phyloP scores from a whole-genome alignment of 2,113 vertebrate species.

The Panurus biarmicus region DNA sequence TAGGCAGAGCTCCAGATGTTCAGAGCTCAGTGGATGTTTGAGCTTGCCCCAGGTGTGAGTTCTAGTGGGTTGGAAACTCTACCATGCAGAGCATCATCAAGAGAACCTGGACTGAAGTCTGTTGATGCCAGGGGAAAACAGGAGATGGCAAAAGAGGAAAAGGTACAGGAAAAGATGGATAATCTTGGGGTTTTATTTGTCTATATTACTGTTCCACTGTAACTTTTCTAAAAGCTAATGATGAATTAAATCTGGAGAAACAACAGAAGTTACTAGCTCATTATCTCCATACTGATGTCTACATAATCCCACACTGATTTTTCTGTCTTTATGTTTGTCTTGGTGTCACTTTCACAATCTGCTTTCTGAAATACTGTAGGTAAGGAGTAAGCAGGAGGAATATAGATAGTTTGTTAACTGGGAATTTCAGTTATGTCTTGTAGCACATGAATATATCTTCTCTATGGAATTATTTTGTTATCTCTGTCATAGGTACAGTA shows the following conservation, averaged over 20 bases:
- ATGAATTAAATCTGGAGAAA: neutral
- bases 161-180: slow-evolving; percentile 64
- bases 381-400: neutral
- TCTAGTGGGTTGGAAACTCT: slow-evolving; percentile 61
- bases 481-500: neutral
- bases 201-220: neutral
- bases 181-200: neutral
- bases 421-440: neutral
- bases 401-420: neutral
- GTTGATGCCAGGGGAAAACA: slow-evolving; percentile 80
- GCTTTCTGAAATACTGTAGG: neutral
- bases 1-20: slow-evolving; percentile 91
- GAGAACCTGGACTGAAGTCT: slow-evolving; percentile 66
- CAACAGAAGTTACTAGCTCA: neutral
- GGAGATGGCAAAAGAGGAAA: slow-evolving; percentile 86
- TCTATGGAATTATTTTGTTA: neutral
- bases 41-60: slow-evolving; percentile 81
- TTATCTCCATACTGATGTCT: neutral
- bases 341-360: neutral
- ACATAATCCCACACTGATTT: neutral
- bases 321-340: neutral
- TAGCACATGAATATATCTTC: neutral
- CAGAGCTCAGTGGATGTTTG: slow-evolving; percentile 96
- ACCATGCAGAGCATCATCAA: slow-evolving; percentile 57
- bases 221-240: neutral